Evolutionary conservation across 2,888 invertebrate genomes (phyloP), one percentile per base, ranked within the genome.

Genomic region (Bombyx huttoni): DNA sequence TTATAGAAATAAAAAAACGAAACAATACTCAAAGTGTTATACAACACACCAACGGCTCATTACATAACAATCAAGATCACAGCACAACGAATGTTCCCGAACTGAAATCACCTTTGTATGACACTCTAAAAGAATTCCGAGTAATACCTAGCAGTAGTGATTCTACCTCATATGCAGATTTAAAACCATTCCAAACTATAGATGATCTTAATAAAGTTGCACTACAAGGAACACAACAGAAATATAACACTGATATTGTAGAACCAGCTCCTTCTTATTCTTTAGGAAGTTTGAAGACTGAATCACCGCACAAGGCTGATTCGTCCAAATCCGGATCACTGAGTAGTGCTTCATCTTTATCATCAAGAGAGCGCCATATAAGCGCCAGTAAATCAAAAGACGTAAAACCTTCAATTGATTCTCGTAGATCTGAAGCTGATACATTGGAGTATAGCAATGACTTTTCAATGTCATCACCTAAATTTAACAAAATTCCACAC

Each of bases 141-240:
- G 56, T 66, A 50, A 56, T 62, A 55, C 78, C 70, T 53, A 83
- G 75, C 52, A 86, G 78, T 55, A 85, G 79, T 68, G 85, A 88
- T 50, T 85, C 85, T 45, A 86, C 86, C 56, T 86, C 88, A 40
- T 87, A 86, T 62, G 61, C 71, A 53, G 84, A 87, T 53, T 58
- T 88, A n/a, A 82, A 81, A 60, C 79, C 85, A 33, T 78, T 74
- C 52, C 79, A 75, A 57, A 60, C 68, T 48, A 57, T 70, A 50
- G 81, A 84, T 62, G 70, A 78, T 55, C 61, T 81, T 14, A 85
- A 81, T 58, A 79, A 78, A 6, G 58, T 81, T 48, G 79, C 83
- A 10, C 54, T 63, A 48, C 53, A 60, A 49, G 70, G 73, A 53
- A 56, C 57, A 7, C 60, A 68, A 56, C 53, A 49, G 34, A 55